Evolutionary conservation across 2,888 invertebrate species (phyloP), one percentile per base, ranked within the genome.

Genomic region (Acrocera orbiculus): DNA sequence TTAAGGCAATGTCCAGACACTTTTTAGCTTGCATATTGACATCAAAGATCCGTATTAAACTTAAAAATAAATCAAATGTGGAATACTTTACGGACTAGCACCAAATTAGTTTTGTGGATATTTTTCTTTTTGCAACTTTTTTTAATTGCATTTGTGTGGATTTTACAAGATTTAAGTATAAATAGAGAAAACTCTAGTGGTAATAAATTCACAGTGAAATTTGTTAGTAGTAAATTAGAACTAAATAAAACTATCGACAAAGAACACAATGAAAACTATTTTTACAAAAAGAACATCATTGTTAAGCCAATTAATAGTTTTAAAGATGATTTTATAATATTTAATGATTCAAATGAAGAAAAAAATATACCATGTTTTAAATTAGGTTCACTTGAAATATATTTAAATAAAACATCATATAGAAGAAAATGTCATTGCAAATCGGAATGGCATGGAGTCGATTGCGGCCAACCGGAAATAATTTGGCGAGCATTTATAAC

Each of bases 381-480:
- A 19, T 19, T 19, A 19, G 5, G 7, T 19, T 19, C 19, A 19
- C 5, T 7, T 6, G 7, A 5, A 19, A 19, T 7, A 19, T 6
- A 19, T 19, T 19, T 29, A 28, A 16, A 27, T 13, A 4, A 11
- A 16, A 11, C 19, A 24, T n/a, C 15, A 32, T 13, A 25, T 9
- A 27, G 35, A 25, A 27, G 30, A 9, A 57, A 58, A 44, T 74
- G 73, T 43, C 53, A 61, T 11, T 74, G 74, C 46, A 54, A 61
- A 33, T 60, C 57, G n/a, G 69, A 69, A 19, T 74, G 71, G 70
- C 74, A 74, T 49, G 72, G 73, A 3, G 56, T 58, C 7, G 73
- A 74, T 44, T 74, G 74, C 46, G 70, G 72, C 2, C 70, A 72
- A 45, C 73, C 74, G 4, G 74, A 74, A 52, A 68, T 73, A 8